Conservation (phyloP, 2,113 vertebrate genomes). For the Gobius niger region DNA sequence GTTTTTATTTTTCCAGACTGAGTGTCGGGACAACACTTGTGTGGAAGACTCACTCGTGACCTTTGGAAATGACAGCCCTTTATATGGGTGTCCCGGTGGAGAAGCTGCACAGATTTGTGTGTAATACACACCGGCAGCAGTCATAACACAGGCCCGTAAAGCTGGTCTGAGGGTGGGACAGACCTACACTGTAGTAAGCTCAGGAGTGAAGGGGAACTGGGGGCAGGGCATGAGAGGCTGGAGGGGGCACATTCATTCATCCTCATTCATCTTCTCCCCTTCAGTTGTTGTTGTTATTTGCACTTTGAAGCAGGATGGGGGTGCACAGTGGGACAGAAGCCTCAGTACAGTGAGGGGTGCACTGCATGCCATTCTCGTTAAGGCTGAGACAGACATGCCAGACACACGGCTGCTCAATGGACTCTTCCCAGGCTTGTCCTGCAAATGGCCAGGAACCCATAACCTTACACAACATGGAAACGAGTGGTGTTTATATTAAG, state of each 20-base stretch:
- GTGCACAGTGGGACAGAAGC: slow-evolving; percentile 57
- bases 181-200: slow-evolving; percentile 47
- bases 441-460: background rate
- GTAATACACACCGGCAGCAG: slow-evolving; percentile 79
- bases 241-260: slow-evolving; percentile 73
- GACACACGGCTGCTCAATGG: slow-evolving; percentile 45
- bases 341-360: slow-evolving; percentile 62
- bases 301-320: slow-evolving; percentile 68
- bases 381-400: slow-evolving; percentile 56
- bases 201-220: slow-evolving; percentile 18
- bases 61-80: slow-evolving; percentile 81
- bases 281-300: slow-evolving; percentile 75
- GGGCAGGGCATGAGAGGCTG: slow-evolving; percentile 22
- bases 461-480: background rate
- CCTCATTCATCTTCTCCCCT: slow-evolving; percentile 77
- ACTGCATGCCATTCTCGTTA: slow-evolving; percentile 70
- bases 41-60: slow-evolving; percentile 78
- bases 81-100: slow-evolving; percentile 75
- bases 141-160: slow-evolving; percentile 74
- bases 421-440: slow-evolving; percentile 51
- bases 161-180: slow-evolving; percentile 35
- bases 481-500: too few relatives aligned
- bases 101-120: slow-evolving; percentile 73
- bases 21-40: slow-evolving; percentile 80
- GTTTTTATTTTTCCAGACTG: slow-evolving; percentile 73